Evolutionary conservation across 1,140 invertebrate genomes (phyloP).

Genomic region (Procambarus clarkii): DNA sequence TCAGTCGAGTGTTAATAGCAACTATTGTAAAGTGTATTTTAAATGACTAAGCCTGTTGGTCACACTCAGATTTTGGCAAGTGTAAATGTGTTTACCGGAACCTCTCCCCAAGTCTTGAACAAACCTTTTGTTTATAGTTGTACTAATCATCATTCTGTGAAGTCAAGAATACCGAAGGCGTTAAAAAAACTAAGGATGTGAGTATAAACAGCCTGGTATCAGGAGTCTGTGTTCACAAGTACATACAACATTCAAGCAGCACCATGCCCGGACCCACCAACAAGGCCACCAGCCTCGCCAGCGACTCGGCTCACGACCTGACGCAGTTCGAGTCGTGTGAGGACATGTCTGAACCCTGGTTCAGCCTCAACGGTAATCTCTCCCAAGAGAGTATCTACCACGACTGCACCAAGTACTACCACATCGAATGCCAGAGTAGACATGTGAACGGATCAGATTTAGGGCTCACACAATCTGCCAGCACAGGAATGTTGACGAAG

Average conservation of each 20-base stretch:
- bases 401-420: background rate
- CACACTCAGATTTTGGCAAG: background rate
- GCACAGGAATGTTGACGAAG: background rate
- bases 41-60: background rate
- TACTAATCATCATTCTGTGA: background rate
- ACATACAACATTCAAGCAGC: background rate
- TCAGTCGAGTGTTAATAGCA: background rate
- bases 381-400: conserved; percentile 14
- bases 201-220: background rate
- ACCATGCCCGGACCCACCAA: conserved; percentile 51
- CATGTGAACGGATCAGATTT: background rate
- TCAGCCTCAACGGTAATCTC: conserved; percentile 10
- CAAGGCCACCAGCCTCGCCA: background rate
- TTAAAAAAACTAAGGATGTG: background rate
- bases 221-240: background rate
- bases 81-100: background rate
- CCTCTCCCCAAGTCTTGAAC: background rate
- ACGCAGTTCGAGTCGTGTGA: conserved; percentile 50
- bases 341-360: conserved; percentile 54
- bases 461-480: background rate
- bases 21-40: background rate
- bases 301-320: conserved; percentile 30
- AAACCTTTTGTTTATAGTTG: background rate
- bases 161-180: background rate
- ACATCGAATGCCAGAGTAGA: background rate